These are phyloP conservation scores for Diachrysia chrysitis DNA, from an alignment of 2,888 invertebrate species.

Conservation along the genomic window DNA sequence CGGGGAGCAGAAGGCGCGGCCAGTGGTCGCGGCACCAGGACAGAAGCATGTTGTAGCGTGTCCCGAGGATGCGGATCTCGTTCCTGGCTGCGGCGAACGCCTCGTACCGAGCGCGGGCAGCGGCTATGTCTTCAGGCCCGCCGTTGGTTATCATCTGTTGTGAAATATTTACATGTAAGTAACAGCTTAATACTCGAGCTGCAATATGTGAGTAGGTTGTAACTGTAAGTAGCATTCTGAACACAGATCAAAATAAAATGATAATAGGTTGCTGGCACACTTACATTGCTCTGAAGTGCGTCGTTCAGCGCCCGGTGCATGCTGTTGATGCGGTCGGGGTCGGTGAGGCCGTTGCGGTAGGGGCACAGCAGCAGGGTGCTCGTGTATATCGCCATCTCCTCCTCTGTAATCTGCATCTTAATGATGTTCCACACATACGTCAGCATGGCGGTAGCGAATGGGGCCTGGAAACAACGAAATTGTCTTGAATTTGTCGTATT, in stretches of 20 bases:
- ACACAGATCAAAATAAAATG: too few species aligned
- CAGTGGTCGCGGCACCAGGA: constrained; percentile 97
- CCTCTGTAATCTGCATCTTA: constrained; percentile 94
- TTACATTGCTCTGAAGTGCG: constrained; percentile 91
- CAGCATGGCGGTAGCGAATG: constrained; percentile 95
- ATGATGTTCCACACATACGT: constrained; percentile 94
- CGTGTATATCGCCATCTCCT: constrained; percentile 96
- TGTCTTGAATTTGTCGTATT: not conserved
- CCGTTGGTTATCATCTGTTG: constrained; percentile 26
- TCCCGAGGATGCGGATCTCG: constrained; percentile 94
- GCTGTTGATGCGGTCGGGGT: constrained; percentile 90
- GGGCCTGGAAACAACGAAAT: constrained; percentile 89
- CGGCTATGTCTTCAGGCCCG: constrained; percentile 21
- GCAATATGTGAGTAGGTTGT: too few species aligned
- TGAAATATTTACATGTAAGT: not conserved
- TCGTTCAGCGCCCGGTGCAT: constrained; percentile 93
- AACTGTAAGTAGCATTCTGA: too few species aligned
- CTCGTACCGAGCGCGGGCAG: constrained; percentile 67
- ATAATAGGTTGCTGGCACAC: too few species aligned
- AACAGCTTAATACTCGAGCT: too few species aligned
- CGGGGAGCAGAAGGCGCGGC: constrained; percentile 95
- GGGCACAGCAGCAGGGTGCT: constrained; percentile 95
- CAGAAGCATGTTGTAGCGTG: constrained; percentile 94
- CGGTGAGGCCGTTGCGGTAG: constrained; percentile 94
- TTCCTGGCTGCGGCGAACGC: constrained; percentile 77